These are phyloP conservation scores for Xiphorhynchus erythropygius DNA, from an alignment of 2,797 vertebrate species.

Conservation along the genomic window DNA sequence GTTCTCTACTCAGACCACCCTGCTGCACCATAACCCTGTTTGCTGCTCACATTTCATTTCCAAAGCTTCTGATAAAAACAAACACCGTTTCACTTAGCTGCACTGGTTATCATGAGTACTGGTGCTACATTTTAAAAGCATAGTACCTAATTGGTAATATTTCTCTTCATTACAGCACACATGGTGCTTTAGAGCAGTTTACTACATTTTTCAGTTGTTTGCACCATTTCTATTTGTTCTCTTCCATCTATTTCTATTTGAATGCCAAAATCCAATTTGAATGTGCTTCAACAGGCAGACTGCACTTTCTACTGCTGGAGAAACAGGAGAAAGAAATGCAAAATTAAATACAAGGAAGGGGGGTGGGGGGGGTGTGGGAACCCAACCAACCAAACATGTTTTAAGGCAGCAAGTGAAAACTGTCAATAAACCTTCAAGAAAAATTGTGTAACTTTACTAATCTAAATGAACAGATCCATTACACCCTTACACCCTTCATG, in stretches of 20 bases:
- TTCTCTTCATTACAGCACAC: neutral
- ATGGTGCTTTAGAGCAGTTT: neutral
- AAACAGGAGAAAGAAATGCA: neutral
- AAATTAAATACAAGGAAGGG: neutral
- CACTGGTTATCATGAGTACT: neutral
- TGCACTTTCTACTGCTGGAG: neutral
- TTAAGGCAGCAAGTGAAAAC: neutral
- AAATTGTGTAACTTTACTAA: neutral
- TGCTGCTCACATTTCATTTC: neutral
- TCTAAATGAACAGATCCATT: neutral
- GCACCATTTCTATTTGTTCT: neutral
- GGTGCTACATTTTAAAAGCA: neutral
- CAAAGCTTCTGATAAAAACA: neutral
- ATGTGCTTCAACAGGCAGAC: neutral
- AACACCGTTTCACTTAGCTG: neutral
- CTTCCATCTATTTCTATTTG: neutral
- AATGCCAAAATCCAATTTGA: neutral
- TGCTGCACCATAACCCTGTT: neutral
- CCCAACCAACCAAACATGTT: neutral
- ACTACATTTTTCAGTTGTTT: neutral
- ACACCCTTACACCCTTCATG: neutral
- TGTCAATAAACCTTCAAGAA: neutral
- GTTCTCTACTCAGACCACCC: neutral
- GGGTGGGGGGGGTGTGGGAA: fast-evolving
- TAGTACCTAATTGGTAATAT: neutral